Percentiles rank a stretch among this genome's conserved stretches.
Evolutionary conservation across 2,888 invertebrate genomes (phyloP).

Genomic region (Pristionchus entomophagus): DNA sequence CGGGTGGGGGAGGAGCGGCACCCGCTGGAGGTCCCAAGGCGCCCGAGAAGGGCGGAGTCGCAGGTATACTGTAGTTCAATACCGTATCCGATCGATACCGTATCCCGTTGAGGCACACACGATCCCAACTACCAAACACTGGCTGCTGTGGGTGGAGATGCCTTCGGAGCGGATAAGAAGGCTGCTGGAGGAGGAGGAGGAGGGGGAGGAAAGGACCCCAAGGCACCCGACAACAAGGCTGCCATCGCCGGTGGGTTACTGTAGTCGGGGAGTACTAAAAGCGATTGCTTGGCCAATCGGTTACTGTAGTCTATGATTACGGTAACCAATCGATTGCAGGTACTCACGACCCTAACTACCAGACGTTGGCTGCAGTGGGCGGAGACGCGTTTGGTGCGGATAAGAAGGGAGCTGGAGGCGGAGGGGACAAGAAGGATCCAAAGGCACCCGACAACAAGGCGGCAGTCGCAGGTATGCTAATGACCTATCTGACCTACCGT

Average conservation of each 20-base stretch:
- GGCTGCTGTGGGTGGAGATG: conserved; percentile 3
- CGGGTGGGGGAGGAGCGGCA: background rate
- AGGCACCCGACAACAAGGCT: background rate
- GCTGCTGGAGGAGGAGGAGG: background rate
- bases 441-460: conserved; percentile 10
- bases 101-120: background rate
- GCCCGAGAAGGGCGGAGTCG: background rate
- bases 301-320: background rate
- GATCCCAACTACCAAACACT: background rate
- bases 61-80: background rate
- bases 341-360: conserved; percentile 30
- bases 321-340: conserved; percentile 13
- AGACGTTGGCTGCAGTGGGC: conserved; percentile 27
- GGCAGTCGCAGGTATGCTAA: background rate
- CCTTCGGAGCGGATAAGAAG: conserved; percentile 1
- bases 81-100: background rate
- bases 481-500: too few species aligned
- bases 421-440: background rate
- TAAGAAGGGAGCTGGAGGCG: conserved; percentile 38
- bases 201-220: background rate
- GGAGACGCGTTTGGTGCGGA: conserved; percentile 33
- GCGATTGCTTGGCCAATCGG: background rate
- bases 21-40: conserved; percentile 28
- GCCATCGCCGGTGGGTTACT: background rate
- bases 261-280: background rate